These are phyloP conservation scores for Plebejus melissa DNA, from an alignment of 2,888 invertebrate species.

Conservation along the genomic window DNA sequence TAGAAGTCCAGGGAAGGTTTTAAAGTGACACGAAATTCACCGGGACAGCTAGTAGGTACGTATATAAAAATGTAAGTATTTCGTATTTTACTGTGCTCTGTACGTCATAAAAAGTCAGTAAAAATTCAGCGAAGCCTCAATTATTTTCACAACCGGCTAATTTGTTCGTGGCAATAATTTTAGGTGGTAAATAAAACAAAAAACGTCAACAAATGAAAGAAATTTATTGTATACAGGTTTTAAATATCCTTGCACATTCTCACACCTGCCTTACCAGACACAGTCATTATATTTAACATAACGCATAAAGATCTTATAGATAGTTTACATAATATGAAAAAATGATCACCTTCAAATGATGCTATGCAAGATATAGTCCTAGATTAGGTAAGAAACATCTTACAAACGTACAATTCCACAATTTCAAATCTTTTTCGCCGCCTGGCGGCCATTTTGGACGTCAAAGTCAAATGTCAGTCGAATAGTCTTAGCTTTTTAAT, in stretches of 20 bases:
- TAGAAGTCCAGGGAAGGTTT: too few species aligned
- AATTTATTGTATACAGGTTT: conserved; percentile 80
- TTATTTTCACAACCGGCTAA: background rate
- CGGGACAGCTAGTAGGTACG: too few species aligned
- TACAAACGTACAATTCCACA: conserved; percentile 63
- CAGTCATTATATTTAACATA: conserved; percentile 70
- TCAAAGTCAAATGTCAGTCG: conserved; percentile 66
- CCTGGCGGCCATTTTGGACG: conserved; percentile 73
- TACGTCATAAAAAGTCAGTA: background rate
- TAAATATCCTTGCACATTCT: conserved; percentile 75
- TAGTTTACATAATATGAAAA: conserved; percentile 70
- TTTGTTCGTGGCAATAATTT: conserved; percentile 8
- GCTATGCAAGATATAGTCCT: conserved; percentile 58
- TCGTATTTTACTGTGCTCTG: background rate
- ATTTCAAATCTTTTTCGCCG: conserved; percentile 70
- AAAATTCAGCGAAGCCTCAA: background rate
- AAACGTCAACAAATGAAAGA: conserved; percentile 76
- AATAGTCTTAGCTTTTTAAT: conserved; percentile 53
- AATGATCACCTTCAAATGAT: conserved; percentile 58
- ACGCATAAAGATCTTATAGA: conserved; percentile 73
- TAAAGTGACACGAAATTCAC: too few species aligned
- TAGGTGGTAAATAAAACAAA: conserved; percentile 60
- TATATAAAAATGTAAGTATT: background rate
- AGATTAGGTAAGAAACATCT: conserved; percentile 53
- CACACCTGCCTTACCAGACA: conserved; percentile 74